Base-by-base conservation (phyloP, 2,113 vertebrate species). In the Desmodus rotundus region DNA sequence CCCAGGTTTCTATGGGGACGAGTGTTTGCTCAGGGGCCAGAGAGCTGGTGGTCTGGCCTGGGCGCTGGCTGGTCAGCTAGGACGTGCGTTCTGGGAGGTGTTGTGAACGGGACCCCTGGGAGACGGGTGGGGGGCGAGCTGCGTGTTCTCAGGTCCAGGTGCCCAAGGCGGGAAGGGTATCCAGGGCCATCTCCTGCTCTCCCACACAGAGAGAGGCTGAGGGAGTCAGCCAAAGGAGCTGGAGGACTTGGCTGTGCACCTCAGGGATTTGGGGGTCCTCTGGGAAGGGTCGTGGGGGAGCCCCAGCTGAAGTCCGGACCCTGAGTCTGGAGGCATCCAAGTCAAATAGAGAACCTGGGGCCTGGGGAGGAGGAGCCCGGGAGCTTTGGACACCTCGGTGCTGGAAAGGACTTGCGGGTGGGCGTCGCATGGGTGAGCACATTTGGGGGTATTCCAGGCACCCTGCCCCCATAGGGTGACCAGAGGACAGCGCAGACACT, bases 61-160 rank as follows among this genome's bases (percentile, higher is more conserved):
- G 33, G 47, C 50, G 41, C 11, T 19, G 1, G n/a, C 3, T 8
- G 68, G 41, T 16, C 68, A 20, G 28, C 38, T 7, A 3, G 47
- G 9, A 13, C 22, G n/a, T 1, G 7, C 89, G 89, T 52, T 73
- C 0, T 4, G 87, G 33, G 20, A 50, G 28, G 84, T 67, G 95
- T 87, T 72, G 96, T 90, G 91, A n/a, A 93, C 91, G 4, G 96
- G 96, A 95, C 54, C 93, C 31, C 54, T 9, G 41, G 50, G 14
- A 0, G 10, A 15, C 13, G 2, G 1, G 2, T 11, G 31, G 31
- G 36, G 68, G 17, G 7, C 4, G 10, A 24, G 20, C 6, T 17
- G 2, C 0, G 3, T 22, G 26, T 36, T 14, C 7, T 31, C 50
- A 15, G 22, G 16, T 24, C 28, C 1, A 8, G 6, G 31, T 7